Conservation (phyloP, 53 echinoderm and acorn worm genomes). For the Stichopus horrens region DNA sequence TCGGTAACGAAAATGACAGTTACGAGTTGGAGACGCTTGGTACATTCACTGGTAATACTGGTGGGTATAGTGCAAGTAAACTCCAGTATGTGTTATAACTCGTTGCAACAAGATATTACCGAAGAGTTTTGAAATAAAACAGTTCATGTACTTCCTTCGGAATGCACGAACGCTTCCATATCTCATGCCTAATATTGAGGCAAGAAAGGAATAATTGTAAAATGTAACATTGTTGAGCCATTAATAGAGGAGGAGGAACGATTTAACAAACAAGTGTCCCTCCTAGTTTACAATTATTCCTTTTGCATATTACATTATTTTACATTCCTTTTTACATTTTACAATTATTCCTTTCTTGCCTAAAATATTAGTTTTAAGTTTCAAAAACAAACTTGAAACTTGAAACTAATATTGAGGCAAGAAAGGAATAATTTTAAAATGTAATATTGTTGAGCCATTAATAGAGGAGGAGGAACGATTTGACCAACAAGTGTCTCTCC, state of each 20-base stretch:
- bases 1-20: not conserved
- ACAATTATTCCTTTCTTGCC: too few species aligned
- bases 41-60: slow-evolving; percentile 28
- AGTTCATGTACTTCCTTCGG: not conserved
- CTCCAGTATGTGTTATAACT: too few species aligned
- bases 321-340: too few species aligned
- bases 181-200: not conserved
- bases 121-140: not conserved
- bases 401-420: too few species aligned
- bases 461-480: not conserved
- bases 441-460: not conserved
- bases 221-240: not conserved
- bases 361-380: too few species aligned
- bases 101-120: not conserved
- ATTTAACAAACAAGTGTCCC: too few species aligned
- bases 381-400: too few species aligned
- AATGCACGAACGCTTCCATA: not conserved
- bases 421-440: too few species aligned
- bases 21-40: slow-evolving; percentile 14
- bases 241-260: not conserved
- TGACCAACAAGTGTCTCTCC: not conserved
- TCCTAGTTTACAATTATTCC: too few species aligned
- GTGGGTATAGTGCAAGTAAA: not conserved
- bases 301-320: too few species aligned
- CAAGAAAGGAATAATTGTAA: too few species aligned